phyloP scores from a whole-genome alignment of 23 tunicate species.

The Clavelina lepadiformis region DNA sequence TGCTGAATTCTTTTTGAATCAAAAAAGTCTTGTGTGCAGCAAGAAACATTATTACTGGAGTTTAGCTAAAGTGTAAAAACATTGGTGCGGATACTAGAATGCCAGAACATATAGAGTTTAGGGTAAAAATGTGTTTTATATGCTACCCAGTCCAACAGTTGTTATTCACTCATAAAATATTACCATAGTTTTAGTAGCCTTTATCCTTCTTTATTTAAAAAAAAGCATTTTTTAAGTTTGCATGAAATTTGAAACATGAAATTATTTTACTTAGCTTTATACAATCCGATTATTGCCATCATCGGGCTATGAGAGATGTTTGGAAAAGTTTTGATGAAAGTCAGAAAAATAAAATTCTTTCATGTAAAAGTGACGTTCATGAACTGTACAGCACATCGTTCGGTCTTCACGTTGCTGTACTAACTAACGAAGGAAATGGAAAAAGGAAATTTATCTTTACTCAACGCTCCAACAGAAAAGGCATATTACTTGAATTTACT shows the following conservation, averaged over 20 bases:
- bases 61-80: no score
- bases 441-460: slow-evolving; percentile 71
- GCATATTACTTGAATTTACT: no score
- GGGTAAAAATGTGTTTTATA: no score
- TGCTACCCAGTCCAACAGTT: not conserved
- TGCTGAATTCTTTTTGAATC: no score
- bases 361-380: slow-evolving; percentile 45
- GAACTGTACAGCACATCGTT: slow-evolving; percentile 73
- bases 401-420: slow-evolving; percentile 77
- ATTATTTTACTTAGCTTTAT: slow-evolving; percentile 25
- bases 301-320: slow-evolving; percentile 78
- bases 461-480: slow-evolving; percentile 41
- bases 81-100: no score
- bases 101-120: no score
- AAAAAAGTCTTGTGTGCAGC: no score
- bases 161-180: not conserved
- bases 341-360: slow-evolving; percentile 25
- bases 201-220: not conserved
- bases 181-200: not conserved
- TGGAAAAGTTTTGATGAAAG: slow-evolving; percentile 65
- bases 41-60: no score
- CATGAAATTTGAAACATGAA: no score
- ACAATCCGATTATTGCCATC: slow-evolving; percentile 55
- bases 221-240: not conserved
- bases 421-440: slow-evolving; percentile 67